Percentiles rank a stretch among this genome's conserved stretches.
phyloP scores from a whole-genome alignment of 2,797 vertebrate genomes.

The Alouatta caraya region DNA sequence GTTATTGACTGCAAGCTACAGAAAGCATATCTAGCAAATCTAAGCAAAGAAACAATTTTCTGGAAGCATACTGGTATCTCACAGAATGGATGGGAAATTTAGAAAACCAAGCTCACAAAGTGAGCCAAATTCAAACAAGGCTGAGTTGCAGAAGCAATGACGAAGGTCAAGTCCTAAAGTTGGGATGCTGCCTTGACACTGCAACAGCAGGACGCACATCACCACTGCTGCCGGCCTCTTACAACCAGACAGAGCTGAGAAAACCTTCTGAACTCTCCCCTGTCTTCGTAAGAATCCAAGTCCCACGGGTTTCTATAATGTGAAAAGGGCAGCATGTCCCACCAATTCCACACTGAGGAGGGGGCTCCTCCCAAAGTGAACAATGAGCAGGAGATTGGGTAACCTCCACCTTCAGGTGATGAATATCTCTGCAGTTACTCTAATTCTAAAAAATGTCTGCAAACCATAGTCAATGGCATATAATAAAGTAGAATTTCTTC shows the following conservation, averaged over 20 bases:
- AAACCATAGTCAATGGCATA: not conserved
- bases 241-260: not conserved
- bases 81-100: not conserved
- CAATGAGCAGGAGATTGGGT: not conserved
- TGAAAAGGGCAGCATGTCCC: not conserved
- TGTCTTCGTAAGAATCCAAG: not conserved
- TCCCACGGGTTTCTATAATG: not conserved
- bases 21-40: not conserved
- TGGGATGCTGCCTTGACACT: not conserved
- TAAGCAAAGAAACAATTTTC: not conserved
- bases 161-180: not conserved
- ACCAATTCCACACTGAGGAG: not conserved
- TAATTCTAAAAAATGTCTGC: constrained; percentile 13
- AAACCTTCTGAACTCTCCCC: not conserved
- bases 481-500: not conserved
- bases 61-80: not conserved
- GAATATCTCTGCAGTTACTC: not conserved
- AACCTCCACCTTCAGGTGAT: not conserved
- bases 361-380: not conserved
- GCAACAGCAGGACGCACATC: not conserved
- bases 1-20: not conserved
- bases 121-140: not conserved
- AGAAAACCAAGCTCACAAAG: not conserved
- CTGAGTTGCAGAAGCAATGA: not conserved
- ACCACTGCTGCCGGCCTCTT: not conserved